These are phyloP conservation scores for Emydoidea blandingii DNA, from an alignment of 2,797 vertebrate genomes.

Conservation along the genomic window DNA sequence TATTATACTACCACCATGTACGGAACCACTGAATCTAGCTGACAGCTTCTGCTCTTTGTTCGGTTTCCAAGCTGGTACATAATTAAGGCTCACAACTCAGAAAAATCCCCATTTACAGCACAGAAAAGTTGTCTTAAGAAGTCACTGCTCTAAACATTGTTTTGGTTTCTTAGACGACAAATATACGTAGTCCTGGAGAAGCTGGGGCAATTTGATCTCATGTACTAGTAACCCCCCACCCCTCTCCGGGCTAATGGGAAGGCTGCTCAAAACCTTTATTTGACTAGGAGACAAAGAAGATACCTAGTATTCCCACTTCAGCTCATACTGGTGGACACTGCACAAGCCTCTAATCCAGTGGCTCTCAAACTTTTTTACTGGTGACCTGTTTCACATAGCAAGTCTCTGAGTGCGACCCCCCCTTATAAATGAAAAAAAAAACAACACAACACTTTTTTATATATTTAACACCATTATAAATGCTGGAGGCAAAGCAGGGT, in stretches of 20 bases:
- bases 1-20: conserved; percentile 3
- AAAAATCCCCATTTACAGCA: background rate
- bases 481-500: no score
- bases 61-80: background rate
- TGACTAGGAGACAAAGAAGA: background rate
- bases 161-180: background rate
- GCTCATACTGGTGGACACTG: background rate
- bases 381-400: no score
- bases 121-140: background rate
- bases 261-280: background rate
- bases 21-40: background rate
- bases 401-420: no score
- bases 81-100: background rate
- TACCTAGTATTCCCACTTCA: background rate
- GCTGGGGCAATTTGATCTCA: background rate
- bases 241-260: background rate
- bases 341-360: background rate
- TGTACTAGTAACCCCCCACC: background rate
- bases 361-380: no score
- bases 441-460: no score
- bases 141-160: background rate
- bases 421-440: no score
- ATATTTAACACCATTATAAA: no score
- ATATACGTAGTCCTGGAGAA: background rate
- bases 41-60: background rate